Conservation (phyloP, 35 echinoderm and acorn worm genomes). For the Chiridota heheva region DNA sequence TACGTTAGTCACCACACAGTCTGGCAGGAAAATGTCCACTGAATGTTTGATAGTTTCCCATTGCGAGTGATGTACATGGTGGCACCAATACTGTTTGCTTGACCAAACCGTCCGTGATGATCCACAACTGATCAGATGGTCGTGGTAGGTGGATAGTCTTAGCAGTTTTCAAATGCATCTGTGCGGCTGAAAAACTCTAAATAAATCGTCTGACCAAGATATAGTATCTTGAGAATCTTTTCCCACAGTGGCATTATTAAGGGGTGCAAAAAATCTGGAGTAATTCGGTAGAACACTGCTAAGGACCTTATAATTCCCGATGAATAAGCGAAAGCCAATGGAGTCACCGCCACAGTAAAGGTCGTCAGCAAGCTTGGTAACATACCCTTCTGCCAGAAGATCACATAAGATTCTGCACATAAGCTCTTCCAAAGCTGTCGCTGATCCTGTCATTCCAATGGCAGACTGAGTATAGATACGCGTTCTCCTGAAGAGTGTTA, state of each 20-base stretch:
- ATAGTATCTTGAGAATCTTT: constrained; percentile 33
- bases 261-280: background rate
- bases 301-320: constrained; percentile 63
- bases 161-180: constrained; percentile 9
- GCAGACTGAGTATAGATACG: constrained; percentile 51
- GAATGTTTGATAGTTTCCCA: background rate
- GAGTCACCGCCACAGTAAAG: constrained; percentile 47
- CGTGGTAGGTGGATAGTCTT: background rate
- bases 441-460: constrained; percentile 52
- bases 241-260: constrained; percentile 48
- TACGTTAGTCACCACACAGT: constrained; percentile 32
- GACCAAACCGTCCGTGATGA: constrained; percentile 50
- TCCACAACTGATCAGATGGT: constrained; percentile 35
- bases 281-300: constrained; percentile 35
- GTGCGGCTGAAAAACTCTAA: constrained; percentile 5
- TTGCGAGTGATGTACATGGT: constrained; percentile 30
- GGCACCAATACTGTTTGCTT: constrained; percentile 25
- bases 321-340: constrained; percentile 32
- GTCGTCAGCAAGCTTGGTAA: constrained; percentile 50
- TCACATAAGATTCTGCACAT: constrained; percentile 44
- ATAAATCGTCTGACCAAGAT: constrained; percentile 47
- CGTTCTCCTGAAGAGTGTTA: constrained; percentile 40
- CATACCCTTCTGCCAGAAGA: constrained; percentile 36
- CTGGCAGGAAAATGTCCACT: constrained; percentile 17
- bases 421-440: constrained; percentile 34